phyloP scores from a whole-genome alignment of 2,113 vertebrate species.

The Panurus biarmicus region DNA sequence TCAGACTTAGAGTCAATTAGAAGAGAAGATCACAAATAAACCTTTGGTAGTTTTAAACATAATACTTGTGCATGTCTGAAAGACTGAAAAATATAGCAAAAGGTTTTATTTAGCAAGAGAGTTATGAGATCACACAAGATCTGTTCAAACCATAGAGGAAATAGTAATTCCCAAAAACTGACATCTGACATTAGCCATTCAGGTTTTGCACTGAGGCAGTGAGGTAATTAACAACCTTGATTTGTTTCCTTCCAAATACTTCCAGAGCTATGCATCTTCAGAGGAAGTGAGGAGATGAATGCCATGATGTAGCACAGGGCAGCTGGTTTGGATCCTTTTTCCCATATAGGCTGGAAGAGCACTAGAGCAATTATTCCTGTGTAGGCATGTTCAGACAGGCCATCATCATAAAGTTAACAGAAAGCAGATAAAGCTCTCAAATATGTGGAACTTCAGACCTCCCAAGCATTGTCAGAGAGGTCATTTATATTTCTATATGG shows the following conservation, averaged over 20 bases:
- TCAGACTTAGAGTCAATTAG: background rate
- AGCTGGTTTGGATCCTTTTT: background rate
- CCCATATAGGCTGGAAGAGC: background rate
- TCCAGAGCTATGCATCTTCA: background rate
- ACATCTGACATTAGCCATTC: background rate
- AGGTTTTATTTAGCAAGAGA: background rate
- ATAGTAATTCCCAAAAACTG: background rate
- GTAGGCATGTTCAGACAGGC: background rate
- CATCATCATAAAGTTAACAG: background rate
- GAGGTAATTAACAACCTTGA: background rate
- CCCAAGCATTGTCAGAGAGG: background rate
- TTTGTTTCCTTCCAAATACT: background rate
- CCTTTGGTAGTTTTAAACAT: background rate
- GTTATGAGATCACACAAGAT: background rate
- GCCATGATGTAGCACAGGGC: background rate
- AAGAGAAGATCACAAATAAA: background rate
- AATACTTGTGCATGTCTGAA: background rate
- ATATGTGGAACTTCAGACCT: background rate
- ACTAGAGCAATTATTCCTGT: background rate
- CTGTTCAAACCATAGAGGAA: background rate
- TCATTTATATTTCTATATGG: background rate
- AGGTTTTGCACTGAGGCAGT: background rate
- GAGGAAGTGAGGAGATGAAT: background rate
- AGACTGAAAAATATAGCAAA: background rate
- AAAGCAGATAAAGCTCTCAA: background rate